Percentiles rank a stretch among this genome's conserved stretches.
Evolutionary conservation across 2,888 invertebrate species (phyloP).

Genomic region (Nymphalis urticae): DNA sequence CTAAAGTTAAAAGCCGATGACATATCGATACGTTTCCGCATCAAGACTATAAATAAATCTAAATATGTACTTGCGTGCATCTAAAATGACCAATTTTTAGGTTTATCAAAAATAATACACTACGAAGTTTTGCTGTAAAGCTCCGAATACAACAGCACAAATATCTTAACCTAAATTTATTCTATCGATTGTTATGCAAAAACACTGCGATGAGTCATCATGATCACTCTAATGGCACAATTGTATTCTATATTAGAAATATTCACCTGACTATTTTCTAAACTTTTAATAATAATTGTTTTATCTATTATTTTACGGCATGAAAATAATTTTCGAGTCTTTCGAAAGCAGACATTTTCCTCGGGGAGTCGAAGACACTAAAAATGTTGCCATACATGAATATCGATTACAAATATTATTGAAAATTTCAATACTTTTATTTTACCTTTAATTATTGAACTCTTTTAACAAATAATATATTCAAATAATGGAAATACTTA

Average conservation of each 20-base stretch:
- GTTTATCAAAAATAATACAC: constrained; percentile 39
- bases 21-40: constrained; percentile 75
- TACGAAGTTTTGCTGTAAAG: constrained; percentile 61
- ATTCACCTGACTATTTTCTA: constrained; percentile 68
- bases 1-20: constrained; percentile 65
- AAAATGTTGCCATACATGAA: constrained; percentile 29
- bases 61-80: constrained; percentile 58
- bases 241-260: constrained; percentile 47
- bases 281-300: constrained; percentile 55
- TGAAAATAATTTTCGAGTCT: constrained; percentile 66
- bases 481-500: no score
- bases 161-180: constrained; percentile 80
- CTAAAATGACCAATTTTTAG: constrained; percentile 14
- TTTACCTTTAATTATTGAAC: neutral
- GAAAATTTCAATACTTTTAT: neutral
- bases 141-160: constrained; percentile 68
- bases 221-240: constrained; percentile 53
- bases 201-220: constrained; percentile 70
- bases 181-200: constrained; percentile 81
- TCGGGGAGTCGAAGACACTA: constrained; percentile 53
- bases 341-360: constrained; percentile 77
- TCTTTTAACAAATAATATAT: neutral
- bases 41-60: constrained; percentile 76
- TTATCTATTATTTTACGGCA: constrained; percentile 62
- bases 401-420: neutral